Conservation (phyloP, 2,113 vertebrate species). For the Brachypodius melanocephalos region DNA sequence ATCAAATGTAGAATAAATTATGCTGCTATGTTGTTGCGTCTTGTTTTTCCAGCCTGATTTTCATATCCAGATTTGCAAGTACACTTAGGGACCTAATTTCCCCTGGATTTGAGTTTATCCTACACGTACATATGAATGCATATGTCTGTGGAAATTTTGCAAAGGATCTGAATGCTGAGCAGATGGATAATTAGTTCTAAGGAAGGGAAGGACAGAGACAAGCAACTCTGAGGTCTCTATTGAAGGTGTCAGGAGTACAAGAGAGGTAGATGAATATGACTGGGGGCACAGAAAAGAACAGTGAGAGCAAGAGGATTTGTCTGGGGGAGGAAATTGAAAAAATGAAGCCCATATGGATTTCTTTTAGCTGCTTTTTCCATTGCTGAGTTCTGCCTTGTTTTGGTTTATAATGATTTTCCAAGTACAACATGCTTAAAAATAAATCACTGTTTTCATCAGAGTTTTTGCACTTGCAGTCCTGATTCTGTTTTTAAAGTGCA, state of each 20-base stretch:
- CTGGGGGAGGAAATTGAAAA: not conserved
- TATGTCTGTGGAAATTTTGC: not conserved
- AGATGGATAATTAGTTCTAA: not conserved
- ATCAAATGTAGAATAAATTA: not conserved
- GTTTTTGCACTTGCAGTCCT: conserved; percentile 34
- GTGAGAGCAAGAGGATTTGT: not conserved
- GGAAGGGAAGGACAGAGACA: not conserved
- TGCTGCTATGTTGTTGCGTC: not conserved
- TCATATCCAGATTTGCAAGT: not conserved
- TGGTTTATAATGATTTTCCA: conserved; percentile 60
- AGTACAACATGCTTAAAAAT: conserved; percentile 48
- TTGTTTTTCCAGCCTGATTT: not conserved
- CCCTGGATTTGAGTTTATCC: not conserved
- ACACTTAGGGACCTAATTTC: not conserved
- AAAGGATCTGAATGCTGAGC: not conserved
- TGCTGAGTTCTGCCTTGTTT: conserved; percentile 35
- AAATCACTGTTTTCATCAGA: conserved; percentile 42
- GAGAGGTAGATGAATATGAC: not conserved
- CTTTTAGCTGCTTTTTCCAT: conserved; percentile 46
- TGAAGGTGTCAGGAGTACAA: not conserved
- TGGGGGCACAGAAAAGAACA: not conserved
- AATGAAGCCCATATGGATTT: not conserved
- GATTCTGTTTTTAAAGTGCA: conserved; percentile 33
- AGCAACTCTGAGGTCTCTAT: not conserved
- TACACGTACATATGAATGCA: not conserved